Conservation (phyloP, 1,140 invertebrate species). For the Macrobrachium nipponense region DNA sequence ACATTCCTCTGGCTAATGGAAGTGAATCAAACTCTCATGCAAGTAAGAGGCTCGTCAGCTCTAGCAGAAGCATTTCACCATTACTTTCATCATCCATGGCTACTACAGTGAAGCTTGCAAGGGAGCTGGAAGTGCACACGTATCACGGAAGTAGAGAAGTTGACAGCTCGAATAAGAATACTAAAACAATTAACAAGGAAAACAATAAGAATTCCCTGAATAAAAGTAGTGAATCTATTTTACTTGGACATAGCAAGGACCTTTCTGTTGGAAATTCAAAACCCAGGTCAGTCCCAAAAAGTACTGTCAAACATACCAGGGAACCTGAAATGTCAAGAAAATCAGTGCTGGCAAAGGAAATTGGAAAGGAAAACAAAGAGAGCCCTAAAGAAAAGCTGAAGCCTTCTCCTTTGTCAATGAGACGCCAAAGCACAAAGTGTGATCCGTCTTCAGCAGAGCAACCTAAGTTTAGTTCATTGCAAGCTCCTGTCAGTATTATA, state of each 20-base stretch:
- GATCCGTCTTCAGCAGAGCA: slow-evolving; percentile 44
- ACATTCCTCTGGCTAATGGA: no score
- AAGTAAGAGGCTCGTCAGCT: no score
- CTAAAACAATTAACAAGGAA: slow-evolving; percentile 38
- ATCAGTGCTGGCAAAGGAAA: slow-evolving; percentile 38
- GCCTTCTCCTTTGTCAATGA: slow-evolving; percentile 35
- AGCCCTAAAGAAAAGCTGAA: slow-evolving; percentile 22
- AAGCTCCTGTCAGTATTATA: slow-evolving; percentile 38
- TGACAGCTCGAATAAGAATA: not conserved
- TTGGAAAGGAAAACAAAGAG: slow-evolving; percentile 33
- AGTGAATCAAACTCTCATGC: no score
- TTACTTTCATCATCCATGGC: not conserved
- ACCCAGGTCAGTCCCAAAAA: not conserved
- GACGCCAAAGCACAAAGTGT: slow-evolving; percentile 45
- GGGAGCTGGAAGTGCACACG: not conserved
- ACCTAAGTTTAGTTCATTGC: slow-evolving; percentile 35
- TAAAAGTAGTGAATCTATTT: slow-evolving; percentile 13
- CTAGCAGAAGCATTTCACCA: not conserved
- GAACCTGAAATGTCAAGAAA: slow-evolving; percentile 16
- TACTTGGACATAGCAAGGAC: not conserved
- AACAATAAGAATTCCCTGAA: slow-evolving; percentile 46
- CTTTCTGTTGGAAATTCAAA: slow-evolving; percentile 11
- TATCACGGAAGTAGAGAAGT: not conserved
- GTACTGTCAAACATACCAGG: slow-evolving; percentile 5
- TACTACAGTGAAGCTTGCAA: not conserved